Evolutionary conservation across 2,888 invertebrate species (phyloP).

Genomic region (Dasypolia templi): DNA sequence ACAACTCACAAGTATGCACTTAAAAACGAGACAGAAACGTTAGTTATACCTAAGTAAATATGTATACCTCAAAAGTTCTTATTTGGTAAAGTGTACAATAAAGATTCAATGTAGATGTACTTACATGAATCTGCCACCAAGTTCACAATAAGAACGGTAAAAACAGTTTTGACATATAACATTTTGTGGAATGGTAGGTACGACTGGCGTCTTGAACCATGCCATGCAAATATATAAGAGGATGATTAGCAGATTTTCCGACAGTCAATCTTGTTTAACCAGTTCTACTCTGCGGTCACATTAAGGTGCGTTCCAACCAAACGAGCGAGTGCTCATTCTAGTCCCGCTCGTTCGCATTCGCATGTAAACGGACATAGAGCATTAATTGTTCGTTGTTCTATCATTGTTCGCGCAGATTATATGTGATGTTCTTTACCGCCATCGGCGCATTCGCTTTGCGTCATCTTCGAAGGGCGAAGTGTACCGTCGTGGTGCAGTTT

Average conservation of each 20-base stretch:
- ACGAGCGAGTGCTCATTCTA: neutral
- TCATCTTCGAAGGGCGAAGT: neutral
- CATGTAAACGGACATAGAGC: neutral
- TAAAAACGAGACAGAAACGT: neutral
- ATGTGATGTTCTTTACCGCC: neutral
- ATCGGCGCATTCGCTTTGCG: neutral
- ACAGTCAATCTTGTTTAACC: constrained; percentile 7
- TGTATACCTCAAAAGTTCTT: neutral
- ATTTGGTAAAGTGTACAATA: neutral
- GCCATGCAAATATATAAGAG: neutral
- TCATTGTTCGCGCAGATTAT: neutral
- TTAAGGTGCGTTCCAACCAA: neutral
- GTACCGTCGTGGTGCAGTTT: neutral
- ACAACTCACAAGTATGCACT: neutral
- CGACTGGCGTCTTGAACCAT: constrained; percentile 2
- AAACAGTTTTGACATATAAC: constrained; percentile 38
- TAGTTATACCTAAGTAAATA: neutral
- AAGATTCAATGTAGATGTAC: constrained; percentile 7
- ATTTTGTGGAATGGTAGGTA: constrained; percentile 26
- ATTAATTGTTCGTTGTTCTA: neutral
- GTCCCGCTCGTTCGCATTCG: neutral
- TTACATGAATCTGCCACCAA: constrained; percentile 47
- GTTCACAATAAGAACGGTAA: constrained; percentile 41
- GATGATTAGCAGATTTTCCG: neutral
- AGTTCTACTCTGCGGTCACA: constrained; percentile 2